These are phyloP conservation scores for Pitta sordida DNA, from an alignment of 2,113 vertebrate species.

Conservation along the genomic window DNA sequence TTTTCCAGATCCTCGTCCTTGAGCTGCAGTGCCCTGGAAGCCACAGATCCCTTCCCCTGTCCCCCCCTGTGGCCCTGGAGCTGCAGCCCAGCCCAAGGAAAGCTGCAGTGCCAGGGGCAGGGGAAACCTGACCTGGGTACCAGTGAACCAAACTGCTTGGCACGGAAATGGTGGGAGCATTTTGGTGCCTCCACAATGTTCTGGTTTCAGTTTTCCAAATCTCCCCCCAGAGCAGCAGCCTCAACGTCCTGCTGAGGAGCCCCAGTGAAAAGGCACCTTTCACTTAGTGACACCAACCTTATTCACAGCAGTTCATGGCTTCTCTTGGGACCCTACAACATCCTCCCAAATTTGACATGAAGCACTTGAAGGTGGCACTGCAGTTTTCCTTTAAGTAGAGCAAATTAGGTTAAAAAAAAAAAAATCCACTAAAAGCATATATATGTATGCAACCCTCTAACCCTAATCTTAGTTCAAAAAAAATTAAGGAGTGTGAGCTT, in stretches of 20 bases:
- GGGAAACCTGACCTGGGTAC: background rate
- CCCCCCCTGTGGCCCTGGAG: background rate
- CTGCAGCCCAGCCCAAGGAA: background rate
- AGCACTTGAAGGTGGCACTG: background rate
- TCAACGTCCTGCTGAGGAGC: background rate
- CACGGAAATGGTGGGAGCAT: background rate
- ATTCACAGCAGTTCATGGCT: conserved; percentile 23
- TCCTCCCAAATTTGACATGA: background rate
- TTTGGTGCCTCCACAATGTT: background rate
- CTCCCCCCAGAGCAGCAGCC: background rate
- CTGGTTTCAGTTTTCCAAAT: background rate
- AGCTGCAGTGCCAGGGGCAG: background rate
- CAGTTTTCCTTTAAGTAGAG: conserved; percentile 42
- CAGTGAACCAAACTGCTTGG: background rate
- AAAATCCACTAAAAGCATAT: conserved; percentile 44
- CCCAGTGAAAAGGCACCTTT: background rate
- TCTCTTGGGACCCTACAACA: background rate
- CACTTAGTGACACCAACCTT: background rate
- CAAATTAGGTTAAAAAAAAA: conserved; percentile 24
- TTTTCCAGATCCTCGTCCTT: background rate
- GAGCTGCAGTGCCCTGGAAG: background rate
- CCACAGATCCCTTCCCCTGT: background rate
- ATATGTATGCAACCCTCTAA: conserved; percentile 41
- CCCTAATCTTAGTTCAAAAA: conserved; percentile 38
- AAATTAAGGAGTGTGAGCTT: background rate